These are phyloP conservation scores for Malurus alboscapulatus DNA, from an alignment of 2,113 vertebrate genomes.

Conservation along the genomic window DNA sequence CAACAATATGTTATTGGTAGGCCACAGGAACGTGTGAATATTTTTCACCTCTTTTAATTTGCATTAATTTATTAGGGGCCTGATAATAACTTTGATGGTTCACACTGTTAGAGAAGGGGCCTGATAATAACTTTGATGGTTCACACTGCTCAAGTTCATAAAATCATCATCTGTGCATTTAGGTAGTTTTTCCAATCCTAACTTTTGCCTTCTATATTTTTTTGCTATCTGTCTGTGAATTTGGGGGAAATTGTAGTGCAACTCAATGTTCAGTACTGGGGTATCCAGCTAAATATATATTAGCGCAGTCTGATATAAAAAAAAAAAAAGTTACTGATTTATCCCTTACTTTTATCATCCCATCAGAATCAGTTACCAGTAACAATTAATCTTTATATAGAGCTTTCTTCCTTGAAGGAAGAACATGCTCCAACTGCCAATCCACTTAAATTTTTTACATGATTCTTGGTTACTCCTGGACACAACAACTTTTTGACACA, in stretches of 20 bases:
- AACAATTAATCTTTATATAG: neutral
- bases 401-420: neutral
- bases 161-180: neutral
- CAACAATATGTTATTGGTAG: neutral
- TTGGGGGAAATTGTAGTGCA: neutral
- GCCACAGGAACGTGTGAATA: neutral
- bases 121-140: neutral
- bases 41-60: neutral
- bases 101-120: neutral
- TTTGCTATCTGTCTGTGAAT: neutral
- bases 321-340: neutral
- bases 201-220: neutral
- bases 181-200: neutral
- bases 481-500: neutral
- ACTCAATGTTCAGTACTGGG: accelerated
- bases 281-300: neutral
- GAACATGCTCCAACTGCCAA: neutral
- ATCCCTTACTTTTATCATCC: neutral
- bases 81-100: neutral
- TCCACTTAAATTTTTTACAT: neutral
- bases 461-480: neutral
- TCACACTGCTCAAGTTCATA: neutral
- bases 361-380: neutral
- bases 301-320: neutral
- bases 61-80: neutral